Evolutionary conservation across 1,140 invertebrate species (phyloP).

Genomic region (Pinna nobilis): DNA sequence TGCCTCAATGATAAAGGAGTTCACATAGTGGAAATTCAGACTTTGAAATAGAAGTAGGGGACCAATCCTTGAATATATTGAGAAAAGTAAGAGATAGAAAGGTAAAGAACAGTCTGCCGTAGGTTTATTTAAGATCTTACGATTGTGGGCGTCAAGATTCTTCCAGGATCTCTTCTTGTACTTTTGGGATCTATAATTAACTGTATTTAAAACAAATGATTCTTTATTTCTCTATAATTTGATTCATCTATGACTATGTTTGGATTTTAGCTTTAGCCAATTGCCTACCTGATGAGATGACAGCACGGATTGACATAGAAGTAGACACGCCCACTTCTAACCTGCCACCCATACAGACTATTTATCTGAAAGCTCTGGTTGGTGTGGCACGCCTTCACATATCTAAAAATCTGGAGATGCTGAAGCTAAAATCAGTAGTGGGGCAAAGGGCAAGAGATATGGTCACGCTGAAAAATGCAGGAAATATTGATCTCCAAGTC

Average conservation of each 20-base stretch:
- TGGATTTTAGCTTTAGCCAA: slow-evolving; percentile 38
- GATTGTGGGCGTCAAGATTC: too few relatives aligned
- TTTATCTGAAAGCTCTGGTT: slow-evolving; percentile 40
- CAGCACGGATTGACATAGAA: slow-evolving; percentile 47
- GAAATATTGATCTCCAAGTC: slow-evolving; percentile 51
- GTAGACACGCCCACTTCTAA: slow-evolving; percentile 49
- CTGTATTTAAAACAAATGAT: not conserved
- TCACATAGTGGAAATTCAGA: too few relatives aligned
- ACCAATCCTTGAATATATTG: too few relatives aligned
- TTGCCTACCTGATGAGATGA: slow-evolving; percentile 45
- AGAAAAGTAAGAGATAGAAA: too few relatives aligned
- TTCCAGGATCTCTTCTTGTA: too few relatives aligned
- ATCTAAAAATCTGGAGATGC: slow-evolving; percentile 18
- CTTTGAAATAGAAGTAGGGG: too few relatives aligned
- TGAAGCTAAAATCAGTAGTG: slow-evolving; percentile 26
- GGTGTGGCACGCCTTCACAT: slow-evolving; percentile 50
- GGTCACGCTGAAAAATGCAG: slow-evolving; percentile 49
- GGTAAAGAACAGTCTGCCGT: too few relatives aligned
- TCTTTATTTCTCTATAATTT: not conserved
- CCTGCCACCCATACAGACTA: slow-evolving; percentile 35
- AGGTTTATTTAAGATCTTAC: too few relatives aligned
- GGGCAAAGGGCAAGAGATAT: slow-evolving; percentile 30
- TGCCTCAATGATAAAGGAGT: too few relatives aligned
- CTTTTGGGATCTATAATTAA: too few relatives aligned
- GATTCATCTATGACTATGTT: not conserved